Conservation (phyloP, 2,888 invertebrate genomes). For the Ormyrus labotus region DNA sequence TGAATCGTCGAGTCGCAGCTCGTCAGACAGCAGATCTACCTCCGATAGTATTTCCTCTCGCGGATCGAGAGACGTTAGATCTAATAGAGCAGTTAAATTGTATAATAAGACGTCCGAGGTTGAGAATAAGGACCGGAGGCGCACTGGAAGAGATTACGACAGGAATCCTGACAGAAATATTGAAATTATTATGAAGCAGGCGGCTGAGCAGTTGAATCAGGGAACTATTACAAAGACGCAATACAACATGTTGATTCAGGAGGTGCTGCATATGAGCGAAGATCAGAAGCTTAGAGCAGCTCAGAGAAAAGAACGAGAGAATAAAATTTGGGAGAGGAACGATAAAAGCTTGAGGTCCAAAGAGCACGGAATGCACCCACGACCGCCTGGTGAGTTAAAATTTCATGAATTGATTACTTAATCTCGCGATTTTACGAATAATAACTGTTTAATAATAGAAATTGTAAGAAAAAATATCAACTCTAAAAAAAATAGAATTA, state of each 20-base stretch:
- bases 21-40: not conserved
- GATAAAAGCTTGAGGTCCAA: conserved; percentile 50
- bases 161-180: conserved; percentile 81
- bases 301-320: conserved; percentile 72
- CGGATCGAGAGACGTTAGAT: conserved; percentile 75
- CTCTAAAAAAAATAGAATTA: not conserved
- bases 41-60: conserved; percentile 65
- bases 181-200: conserved; percentile 88
- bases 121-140: conserved; percentile 57
- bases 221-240: conserved; percentile 86
- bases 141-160: conserved; percentile 75
- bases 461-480: too few species aligned
- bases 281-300: conserved; percentile 84
- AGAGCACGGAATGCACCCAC: conserved; percentile 53
- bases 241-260: conserved; percentile 86
- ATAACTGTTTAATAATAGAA: not conserved
- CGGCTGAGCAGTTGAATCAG: conserved; percentile 86
- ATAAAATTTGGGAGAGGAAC: conserved; percentile 43
- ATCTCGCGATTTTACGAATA: not conserved
- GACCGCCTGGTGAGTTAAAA: conserved; percentile 43
- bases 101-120: conserved; percentile 46
- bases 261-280: conserved; percentile 87
- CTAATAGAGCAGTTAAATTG: conserved; percentile 24
- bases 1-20: not conserved
- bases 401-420: not conserved